A percentile compares a stretch with the other conserved stretches of the same genome.
phyloP scores from a whole-genome alignment of 1,140 invertebrate species.

The Drosophila ironensis region DNA sequence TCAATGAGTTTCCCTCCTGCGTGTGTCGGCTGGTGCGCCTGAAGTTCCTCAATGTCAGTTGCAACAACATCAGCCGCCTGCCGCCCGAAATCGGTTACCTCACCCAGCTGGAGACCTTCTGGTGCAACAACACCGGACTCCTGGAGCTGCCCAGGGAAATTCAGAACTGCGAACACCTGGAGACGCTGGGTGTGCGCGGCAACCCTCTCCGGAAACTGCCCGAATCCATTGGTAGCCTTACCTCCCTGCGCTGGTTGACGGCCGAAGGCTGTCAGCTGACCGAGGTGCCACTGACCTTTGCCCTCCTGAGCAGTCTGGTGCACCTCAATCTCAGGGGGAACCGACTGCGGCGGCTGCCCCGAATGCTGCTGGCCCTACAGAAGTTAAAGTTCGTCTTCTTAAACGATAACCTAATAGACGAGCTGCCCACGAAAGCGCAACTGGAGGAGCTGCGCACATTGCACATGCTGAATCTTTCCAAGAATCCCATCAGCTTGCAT shows the following conservation, averaged over 20 bases:
- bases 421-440: slow-evolving; percentile 56
- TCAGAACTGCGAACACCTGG: slow-evolving; percentile 87
- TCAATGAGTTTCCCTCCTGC: slow-evolving; percentile 86
- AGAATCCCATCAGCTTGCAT: slow-evolving; percentile 82
- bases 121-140: slow-evolving; percentile 85
- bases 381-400: slow-evolving; percentile 84
- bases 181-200: slow-evolving; percentile 86
- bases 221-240: slow-evolving; percentile 83
- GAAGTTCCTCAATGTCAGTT: slow-evolving; percentile 90
- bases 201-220: slow-evolving; percentile 84
- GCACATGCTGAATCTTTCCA: slow-evolving; percentile 83
- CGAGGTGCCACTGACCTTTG: slow-evolving; percentile 83
- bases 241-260: slow-evolving; percentile 85
- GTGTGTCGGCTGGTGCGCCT: slow-evolving; percentile 86
- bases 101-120: slow-evolving; percentile 88
- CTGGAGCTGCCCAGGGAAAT: slow-evolving; percentile 86
- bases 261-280: slow-evolving; percentile 84
- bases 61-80: slow-evolving; percentile 88
- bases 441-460: slow-evolving; percentile 78
- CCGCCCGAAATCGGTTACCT: slow-evolving; percentile 88
- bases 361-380: slow-evolving; percentile 81
- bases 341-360: slow-evolving; percentile 83
- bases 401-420: slow-evolving; percentile 83
- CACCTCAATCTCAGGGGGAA: slow-evolving; percentile 85
- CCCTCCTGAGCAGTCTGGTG: slow-evolving; percentile 82